phyloP scores from a whole-genome alignment of 2,797 vertebrate species.

The Pteronotus mesoamericanus region DNA sequence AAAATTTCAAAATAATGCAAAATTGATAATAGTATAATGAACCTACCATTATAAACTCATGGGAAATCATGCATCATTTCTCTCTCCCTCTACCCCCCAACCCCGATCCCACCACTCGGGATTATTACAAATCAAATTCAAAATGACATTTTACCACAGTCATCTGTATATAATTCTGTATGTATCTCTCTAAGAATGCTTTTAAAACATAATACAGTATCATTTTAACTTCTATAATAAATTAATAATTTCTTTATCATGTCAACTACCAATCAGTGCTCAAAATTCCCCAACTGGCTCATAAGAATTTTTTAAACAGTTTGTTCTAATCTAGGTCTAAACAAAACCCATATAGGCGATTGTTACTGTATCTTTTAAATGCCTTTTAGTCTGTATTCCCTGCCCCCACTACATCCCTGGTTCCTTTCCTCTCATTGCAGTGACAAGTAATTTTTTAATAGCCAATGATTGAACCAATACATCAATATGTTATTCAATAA shows the following conservation, averaged over 20 bases:
- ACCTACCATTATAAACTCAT: neutral
- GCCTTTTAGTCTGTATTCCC: neutral
- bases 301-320: neutral
- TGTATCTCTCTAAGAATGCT: neutral
- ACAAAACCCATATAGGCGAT: neutral
- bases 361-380: neutral
- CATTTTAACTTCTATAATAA: neutral
- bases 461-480: neutral
- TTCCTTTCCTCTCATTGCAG: neutral
- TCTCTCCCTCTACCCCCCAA: neutral
- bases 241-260: constrained; percentile 14
- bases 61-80: neutral
- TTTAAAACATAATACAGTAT: neutral
- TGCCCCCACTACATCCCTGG: neutral
- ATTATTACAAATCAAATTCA: constrained; percentile 12
- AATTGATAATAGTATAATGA: neutral
- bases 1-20: neutral
- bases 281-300: neutral
- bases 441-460: neutral
- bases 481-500: neutral
- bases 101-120: neutral
- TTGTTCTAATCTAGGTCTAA: neutral
- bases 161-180: neutral
- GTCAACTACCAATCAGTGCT: neutral
- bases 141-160: neutral